These are phyloP conservation scores for Conus canariensis DNA, from an alignment of 2,888 invertebrate genomes.

Conservation along the genomic window DNA sequence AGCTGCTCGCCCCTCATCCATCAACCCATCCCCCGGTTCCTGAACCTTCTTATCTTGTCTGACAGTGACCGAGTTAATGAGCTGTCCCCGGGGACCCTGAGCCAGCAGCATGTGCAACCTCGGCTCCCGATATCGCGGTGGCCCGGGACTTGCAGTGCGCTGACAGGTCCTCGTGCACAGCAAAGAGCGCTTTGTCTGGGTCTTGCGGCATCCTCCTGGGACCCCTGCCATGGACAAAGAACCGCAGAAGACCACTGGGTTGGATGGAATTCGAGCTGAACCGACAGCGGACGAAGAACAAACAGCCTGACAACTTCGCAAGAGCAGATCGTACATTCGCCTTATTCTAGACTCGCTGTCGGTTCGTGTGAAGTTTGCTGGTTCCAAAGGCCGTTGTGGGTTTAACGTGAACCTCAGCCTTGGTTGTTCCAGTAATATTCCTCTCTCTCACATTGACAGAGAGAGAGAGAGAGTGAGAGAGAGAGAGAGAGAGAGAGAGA, in stretches of 20 bases:
- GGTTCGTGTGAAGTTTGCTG: too few species aligned
- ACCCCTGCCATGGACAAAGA: not conserved
- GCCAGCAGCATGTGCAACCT: not conserved
- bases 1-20: not conserved
- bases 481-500: too few species aligned
- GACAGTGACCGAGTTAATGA: conserved; percentile 17
- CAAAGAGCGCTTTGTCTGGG: not conserved
- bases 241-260: not conserved
- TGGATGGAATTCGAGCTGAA: too few species aligned
- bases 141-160: not conserved
- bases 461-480: too few species aligned
- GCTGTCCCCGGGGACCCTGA: not conserved
- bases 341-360: too few species aligned
- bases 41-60: not conserved
- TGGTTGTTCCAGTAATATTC: too few species aligned
- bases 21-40: not conserved
- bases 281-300: too few species aligned
- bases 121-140: not conserved
- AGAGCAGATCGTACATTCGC: too few species aligned
- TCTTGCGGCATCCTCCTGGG: not conserved
- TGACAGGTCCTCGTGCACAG: not conserved
- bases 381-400: too few species aligned
- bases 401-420: too few species aligned
- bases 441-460: too few species aligned
- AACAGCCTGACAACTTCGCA: too few species aligned